These are phyloP conservation scores for Archips xylosteana DNA, from an alignment of 2,888 invertebrate genomes.

Conservation along the genomic window DNA sequence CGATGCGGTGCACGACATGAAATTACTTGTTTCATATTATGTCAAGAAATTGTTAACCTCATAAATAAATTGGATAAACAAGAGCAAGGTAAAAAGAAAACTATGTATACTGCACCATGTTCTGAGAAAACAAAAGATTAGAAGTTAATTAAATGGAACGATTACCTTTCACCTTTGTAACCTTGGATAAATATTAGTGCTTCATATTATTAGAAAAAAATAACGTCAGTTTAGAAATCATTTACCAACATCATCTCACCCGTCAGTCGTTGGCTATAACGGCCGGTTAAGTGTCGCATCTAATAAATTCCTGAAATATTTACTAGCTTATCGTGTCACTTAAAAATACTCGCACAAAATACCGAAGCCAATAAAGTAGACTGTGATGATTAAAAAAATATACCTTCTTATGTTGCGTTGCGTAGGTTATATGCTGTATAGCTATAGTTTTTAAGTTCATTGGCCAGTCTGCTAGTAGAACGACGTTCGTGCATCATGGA, in stretches of 20 bases:
- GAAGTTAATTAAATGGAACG: slow-evolving; percentile 19
- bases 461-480: slow-evolving; percentile 59
- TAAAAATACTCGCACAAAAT: background rate
- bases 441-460: slow-evolving; percentile 51
- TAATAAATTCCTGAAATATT: no score
- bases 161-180: background rate
- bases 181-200: slow-evolving; percentile 4
- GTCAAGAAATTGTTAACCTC: slow-evolving; percentile 53
- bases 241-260: no score
- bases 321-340: background rate
- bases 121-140: slow-evolving; percentile 28
- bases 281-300: no score
- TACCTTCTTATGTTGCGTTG: background rate
- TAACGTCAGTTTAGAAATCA: no score
- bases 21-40: slow-evolving; percentile 57
- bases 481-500: slow-evolving; percentile 59
- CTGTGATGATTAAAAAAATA: background rate
- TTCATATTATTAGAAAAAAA: no score
- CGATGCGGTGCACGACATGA: slow-evolving; percentile 68
- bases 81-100: slow-evolving; percentile 17
- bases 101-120: slow-evolving; percentile 6
- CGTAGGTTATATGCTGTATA: background rate
- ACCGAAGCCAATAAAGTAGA: background rate
- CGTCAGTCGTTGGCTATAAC: no score
- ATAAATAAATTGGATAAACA: slow-evolving; percentile 42